Conservation (phyloP, 2,113 vertebrate genomes). For the Hippocampus zosterae region DNA sequence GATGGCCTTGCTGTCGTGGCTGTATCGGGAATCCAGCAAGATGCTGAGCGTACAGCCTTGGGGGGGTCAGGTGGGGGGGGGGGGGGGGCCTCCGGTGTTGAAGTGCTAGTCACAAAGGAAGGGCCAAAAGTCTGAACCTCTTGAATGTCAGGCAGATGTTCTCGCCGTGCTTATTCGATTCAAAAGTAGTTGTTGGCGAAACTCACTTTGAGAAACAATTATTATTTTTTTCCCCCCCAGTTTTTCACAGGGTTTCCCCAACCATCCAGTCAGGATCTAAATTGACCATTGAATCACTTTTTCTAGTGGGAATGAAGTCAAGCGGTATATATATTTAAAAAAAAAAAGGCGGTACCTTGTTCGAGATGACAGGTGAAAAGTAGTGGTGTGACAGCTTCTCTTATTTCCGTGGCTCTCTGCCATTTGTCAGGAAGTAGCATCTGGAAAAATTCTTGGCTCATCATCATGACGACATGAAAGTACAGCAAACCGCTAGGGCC, state of each 20-base stretch:
- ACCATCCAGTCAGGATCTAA: not conserved
- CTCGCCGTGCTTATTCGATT: not conserved
- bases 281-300: not conserved
- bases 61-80: too few relatives aligned
- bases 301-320: too few relatives aligned
- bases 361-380: not conserved
- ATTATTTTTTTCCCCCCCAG: not conserved
- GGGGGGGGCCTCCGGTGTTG: not conserved
- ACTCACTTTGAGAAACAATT: not conserved
- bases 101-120: not conserved
- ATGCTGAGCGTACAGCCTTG: not conserved
- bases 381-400: not conserved
- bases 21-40: not conserved
- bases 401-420: too few relatives aligned
- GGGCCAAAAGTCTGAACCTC: not conserved
- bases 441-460: too few relatives aligned
- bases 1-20: not conserved
- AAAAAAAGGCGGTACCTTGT: too few relatives aligned
- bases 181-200: not conserved
- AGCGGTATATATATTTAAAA: too few relatives aligned
- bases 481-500: too few relatives aligned
- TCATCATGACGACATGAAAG: too few relatives aligned
- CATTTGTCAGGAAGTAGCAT: not conserved
- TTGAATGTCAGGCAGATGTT: not conserved
- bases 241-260: not conserved